A percentile compares a stretch with the other conserved stretches of the same genome.
phyloP scores from a whole-genome alignment of 2,113 vertebrate genomes.

The Geococcyx californianus region DNA sequence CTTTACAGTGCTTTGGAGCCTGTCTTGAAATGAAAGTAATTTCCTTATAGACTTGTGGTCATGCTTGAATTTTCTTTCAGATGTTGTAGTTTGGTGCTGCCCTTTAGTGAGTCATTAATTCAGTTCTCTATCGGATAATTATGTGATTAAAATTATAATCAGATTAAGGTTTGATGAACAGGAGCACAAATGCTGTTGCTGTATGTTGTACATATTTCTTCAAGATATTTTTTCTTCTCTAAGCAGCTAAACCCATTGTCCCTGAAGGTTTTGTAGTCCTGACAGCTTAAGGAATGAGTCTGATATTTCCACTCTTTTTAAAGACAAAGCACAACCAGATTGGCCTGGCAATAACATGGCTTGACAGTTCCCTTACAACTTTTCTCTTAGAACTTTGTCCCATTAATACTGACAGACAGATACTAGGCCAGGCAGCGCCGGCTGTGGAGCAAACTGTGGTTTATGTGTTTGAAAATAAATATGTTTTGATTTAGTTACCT shows the following conservation, averaged over 20 bases:
- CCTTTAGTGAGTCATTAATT: background rate
- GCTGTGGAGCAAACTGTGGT: background rate
- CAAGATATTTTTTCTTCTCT: background rate
- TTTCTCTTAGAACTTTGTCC: conserved; percentile 16
- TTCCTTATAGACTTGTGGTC: background rate
- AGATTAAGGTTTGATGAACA: background rate
- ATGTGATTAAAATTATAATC: background rate
- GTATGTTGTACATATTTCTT: background rate
- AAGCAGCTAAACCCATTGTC: conserved; percentile 10
- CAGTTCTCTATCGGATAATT: background rate
- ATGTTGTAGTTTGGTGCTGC: background rate
- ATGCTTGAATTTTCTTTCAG: background rate
- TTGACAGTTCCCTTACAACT: conserved; percentile 44
- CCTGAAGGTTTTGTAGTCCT: conserved; percentile 29
- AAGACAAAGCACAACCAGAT: background rate
- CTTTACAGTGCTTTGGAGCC: background rate
- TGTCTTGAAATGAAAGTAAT: background rate
- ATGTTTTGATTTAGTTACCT: conserved; percentile 42
- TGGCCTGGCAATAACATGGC: background rate
- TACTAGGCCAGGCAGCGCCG: conserved; percentile 43
- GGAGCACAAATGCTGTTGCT: background rate
- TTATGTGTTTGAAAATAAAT: conserved; percentile 34
- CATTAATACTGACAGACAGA: conserved; percentile 38
- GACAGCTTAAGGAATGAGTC: conserved; percentile 31
- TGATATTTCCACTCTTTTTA: conserved; percentile 11